Evolutionary conservation across 1,140 invertebrate species (phyloP).

Genomic region (Heliconius congener): DNA sequence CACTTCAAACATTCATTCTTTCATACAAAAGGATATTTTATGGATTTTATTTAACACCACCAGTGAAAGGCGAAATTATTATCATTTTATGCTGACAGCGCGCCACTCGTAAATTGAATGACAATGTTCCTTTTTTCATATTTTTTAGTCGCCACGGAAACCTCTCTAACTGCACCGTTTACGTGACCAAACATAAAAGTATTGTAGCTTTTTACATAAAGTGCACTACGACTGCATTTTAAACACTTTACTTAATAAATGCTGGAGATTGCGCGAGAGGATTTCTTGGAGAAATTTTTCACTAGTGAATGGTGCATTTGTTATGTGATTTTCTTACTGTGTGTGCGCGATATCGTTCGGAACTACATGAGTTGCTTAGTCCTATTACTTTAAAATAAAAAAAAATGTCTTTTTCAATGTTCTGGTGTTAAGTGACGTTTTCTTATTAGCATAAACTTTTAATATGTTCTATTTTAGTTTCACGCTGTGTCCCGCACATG

Average conservation of each 20-base stretch:
- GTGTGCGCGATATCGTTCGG: conserved; percentile 1
- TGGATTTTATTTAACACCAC: not conserved
- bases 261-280: conserved; percentile 30
- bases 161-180: conserved; percentile 31
- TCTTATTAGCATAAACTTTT: not conserved
- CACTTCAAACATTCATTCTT: not conserved
- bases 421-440: not conserved
- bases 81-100: conserved; percentile 30
- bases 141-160: conserved; percentile 34
- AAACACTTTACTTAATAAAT: conserved; percentile 40
- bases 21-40: not conserved
- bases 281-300: conserved; percentile 33
- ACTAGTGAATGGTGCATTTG: conserved; percentile 27
- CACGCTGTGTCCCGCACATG: no score
- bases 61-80: conserved; percentile 27
- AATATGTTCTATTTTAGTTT: no score
- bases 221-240: conserved; percentile 38
- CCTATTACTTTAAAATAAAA: not conserved
- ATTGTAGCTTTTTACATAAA: conserved; percentile 40
- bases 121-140: conserved; percentile 21
- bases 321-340: conserved; percentile 22
- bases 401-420: not conserved
- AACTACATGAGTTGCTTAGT: not conserved
- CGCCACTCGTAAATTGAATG: conserved; percentile 41
- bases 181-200: conserved; percentile 45